phyloP scores from a whole-genome alignment of 2,888 invertebrate genomes.

The Andrena bicolor region DNA sequence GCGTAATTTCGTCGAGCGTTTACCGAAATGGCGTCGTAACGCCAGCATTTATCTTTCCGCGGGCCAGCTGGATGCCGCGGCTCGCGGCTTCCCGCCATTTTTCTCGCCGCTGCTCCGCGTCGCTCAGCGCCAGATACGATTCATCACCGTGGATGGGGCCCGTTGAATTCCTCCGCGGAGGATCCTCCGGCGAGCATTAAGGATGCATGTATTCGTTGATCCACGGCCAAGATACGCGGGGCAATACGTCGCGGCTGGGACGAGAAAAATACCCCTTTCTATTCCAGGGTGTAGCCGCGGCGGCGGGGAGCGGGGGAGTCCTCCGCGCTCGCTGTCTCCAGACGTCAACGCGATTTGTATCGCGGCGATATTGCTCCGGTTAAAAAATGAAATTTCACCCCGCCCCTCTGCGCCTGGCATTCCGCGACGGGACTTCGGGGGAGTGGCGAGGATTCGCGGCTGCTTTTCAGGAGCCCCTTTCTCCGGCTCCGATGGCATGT shows the following conservation, averaged over 20 bases:
- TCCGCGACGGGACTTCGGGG: background rate
- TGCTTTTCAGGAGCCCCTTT: too few relatives aligned
- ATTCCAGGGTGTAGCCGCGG: conserved; percentile 42
- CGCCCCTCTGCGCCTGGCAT: too few relatives aligned
- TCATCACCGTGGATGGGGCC: conserved; percentile 74
- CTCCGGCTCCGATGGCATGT: background rate
- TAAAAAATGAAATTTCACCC: conserved; percentile 42
- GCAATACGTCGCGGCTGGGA: conserved; percentile 78
- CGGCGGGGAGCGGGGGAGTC: conserved; percentile 26
- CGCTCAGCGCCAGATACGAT: conserved; percentile 74
- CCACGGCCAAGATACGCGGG: conserved; percentile 78
- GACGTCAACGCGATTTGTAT: conserved; percentile 53
- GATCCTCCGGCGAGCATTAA: conserved; percentile 70
- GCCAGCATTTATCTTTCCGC: conserved; percentile 32
- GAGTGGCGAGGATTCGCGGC: background rate
- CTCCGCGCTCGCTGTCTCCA: conserved; percentile 38
- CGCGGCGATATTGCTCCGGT: conserved; percentile 39
- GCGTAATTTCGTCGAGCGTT: conserved; percentile 1
- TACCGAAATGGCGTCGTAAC: conserved; percentile 13
- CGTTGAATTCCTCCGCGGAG: conserved; percentile 56
- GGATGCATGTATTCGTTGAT: conserved; percentile 82
- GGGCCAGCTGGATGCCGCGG: conserved; percentile 20
- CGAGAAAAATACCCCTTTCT: conserved; percentile 77
- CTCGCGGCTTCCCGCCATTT: conserved; percentile 44
- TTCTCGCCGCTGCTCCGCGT: conserved; percentile 59